Evolutionary conservation across 2,797 vertebrate genomes (phyloP), one percentile per base, ranked within the genome.

Genomic region (Aselliscus stoliczkanus): DNA sequence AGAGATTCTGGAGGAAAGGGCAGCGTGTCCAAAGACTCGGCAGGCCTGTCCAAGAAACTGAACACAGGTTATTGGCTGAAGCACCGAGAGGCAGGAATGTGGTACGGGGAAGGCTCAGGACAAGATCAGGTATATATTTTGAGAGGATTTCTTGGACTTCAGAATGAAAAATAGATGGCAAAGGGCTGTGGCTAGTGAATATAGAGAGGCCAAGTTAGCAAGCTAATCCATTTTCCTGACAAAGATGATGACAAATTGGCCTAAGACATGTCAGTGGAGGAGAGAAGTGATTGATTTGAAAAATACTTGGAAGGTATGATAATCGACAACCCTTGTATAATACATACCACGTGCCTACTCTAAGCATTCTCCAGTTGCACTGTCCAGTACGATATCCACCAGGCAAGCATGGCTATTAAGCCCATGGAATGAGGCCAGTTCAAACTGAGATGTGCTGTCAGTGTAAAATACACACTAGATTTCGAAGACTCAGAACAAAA

Each of bases 291-390:
- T 17, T 0, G 0, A 50, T 50, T 31, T 17, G 17, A 95, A 84
- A 77, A 82, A 52, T 65, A 56, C 25, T 62, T 93, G n/a, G 17
- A 62, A 93, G 13, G 54, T 72, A 54, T 93, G 93, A 72, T 56
- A 56, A 84, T 34, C 27, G 2, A 52, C 62, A 85, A 60, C 13
- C 6, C 8, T 60, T 69, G 23, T 81, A 39, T 7, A n/a, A 52
- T 7, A 65, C 21, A 31, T 15, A 21, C 29, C 69, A 11, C 0
- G 27, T 4, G 14, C 27, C 27, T 56, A 7, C 34, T 92, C 6
- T 52, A 73, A 92, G 52, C 5, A 1, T 34, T 34, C 47, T 29
- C 20, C 25, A 60, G 42, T 37, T 29, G 29, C 15, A 23, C 50
- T n/a, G 15, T 37, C 5, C 31, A 34, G 17, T 0, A 11, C 37